Base-by-base conservation (phyloP, 1,140 invertebrate genomes). In the Zaprionus capensis region DNA sequence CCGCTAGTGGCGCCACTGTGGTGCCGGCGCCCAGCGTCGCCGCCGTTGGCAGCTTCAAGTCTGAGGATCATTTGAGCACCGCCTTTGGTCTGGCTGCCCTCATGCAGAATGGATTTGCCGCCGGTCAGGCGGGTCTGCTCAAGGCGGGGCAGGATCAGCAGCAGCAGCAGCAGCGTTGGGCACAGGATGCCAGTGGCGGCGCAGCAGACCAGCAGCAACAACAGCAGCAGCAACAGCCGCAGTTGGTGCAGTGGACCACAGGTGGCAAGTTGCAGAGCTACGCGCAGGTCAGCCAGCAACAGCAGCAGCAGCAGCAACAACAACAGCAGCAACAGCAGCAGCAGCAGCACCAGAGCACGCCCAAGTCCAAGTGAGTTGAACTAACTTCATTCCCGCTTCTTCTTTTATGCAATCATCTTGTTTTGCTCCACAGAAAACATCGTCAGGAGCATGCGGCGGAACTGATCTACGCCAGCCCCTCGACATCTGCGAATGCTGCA, bases 21-120 rank as follows among this genome's bases (percentile, higher is more conserved):
- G 87, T 91, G 77, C 82, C 86, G 68, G 79, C 86, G 46, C 66
- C 86, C 71, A 85, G 71, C 55, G 74, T 76, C 41, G 82, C 72
- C 22, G 75, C 86, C 44, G 80, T 82, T 0, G 86, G 86, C 55
- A 81, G 75, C 55, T 94, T 95, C 73, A 95, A 95, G 70, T 94
- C 94, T 62, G 95, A 96, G 91, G 95, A 96, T 83, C 95, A 95
- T 91, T 93, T 95, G 72, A 94, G 94, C 34, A 95, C 94, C 15
- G 95, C 95, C 26, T 96, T 96, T 93, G 95, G 95, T 0, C 93
- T 96, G 57, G 95, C 95, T 2, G 95, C 95, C 20, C 93, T 96
- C 68, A 96, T 96, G 95, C 95, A 96, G 92, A 96, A 96, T 92
- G 95, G 95, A 4, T 96, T 96, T 91, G 94, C 95, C 28, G 94